A percentile compares a stretch with the other conserved stretches of the same genome.
phyloP scores from a whole-genome alignment of 2,113 vertebrate species.

The Seriola rivoliana region DNA sequence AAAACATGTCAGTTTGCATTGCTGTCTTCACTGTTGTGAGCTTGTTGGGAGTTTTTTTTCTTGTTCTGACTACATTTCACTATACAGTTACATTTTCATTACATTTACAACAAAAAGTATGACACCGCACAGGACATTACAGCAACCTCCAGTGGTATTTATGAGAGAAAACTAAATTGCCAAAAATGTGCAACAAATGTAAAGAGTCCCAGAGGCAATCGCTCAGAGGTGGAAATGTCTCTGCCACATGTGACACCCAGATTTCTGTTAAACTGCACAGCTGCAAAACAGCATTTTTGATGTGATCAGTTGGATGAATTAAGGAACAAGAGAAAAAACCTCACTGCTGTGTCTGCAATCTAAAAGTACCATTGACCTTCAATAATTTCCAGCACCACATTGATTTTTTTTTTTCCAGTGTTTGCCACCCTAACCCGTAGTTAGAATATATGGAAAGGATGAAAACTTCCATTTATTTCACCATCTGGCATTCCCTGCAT shows the following conservation, averaged over 20 bases:
- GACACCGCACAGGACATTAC: neutral
- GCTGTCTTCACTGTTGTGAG: neutral
- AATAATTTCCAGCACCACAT: conserved; percentile 28
- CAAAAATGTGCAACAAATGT: conserved; percentile 24
- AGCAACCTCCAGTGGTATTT: conserved; percentile 20
- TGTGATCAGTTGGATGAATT: conserved; percentile 42
- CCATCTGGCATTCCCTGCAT: conserved; percentile 42
- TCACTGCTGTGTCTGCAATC: conserved; percentile 34
- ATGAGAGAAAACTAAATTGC: conserved; percentile 39
- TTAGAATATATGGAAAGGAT: conserved; percentile 39
- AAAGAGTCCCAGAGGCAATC: conserved; percentile 31
- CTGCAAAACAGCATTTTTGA: conserved; percentile 54
- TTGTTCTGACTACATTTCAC: conserved; percentile 8
- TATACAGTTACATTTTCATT: neutral
- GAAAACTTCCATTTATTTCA: conserved; percentile 52
- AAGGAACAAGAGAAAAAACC: conserved; percentile 6
- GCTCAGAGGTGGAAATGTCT: conserved; percentile 31
- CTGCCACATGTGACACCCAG: conserved; percentile 72
- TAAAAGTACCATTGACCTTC: conserved; percentile 43
- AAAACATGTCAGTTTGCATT: neutral
- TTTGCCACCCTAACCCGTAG: conserved; percentile 10
- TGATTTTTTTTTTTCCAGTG: conserved; percentile 12
- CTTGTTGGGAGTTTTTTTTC: neutral
- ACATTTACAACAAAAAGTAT: neutral
- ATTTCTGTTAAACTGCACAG: conserved; percentile 64